These are phyloP conservation scores for Ctenodactylus gundi DNA, from an alignment of 2,113 vertebrate genomes.

Conservation along the genomic window DNA sequence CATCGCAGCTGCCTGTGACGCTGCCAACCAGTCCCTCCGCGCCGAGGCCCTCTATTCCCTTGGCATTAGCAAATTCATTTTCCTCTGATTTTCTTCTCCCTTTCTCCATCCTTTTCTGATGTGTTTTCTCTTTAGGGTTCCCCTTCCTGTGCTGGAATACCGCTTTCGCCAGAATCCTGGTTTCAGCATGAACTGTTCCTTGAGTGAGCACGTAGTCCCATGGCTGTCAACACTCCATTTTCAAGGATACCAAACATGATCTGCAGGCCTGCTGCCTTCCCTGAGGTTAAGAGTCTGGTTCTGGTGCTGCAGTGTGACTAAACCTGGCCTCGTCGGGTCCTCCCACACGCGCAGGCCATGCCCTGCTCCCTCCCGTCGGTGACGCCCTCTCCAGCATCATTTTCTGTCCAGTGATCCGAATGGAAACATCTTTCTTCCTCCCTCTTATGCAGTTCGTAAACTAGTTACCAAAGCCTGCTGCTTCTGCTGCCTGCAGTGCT, in stretches of 20 bases:
- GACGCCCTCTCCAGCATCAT: neutral
- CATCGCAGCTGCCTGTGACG: neutral
- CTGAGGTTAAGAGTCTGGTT: neutral
- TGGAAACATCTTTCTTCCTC: neutral
- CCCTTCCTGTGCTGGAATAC: neutral
- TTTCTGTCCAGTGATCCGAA: neutral
- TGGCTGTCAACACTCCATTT: neutral
- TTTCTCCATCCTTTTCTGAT: neutral
- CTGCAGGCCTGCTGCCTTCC: neutral
- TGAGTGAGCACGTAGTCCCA: neutral
- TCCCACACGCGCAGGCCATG: neutral
- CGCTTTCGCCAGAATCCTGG: neutral
- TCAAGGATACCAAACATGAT: neutral
- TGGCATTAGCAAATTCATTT: neutral
- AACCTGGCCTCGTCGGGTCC: neutral
- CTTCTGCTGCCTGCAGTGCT: neutral
- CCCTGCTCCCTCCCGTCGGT: neutral
- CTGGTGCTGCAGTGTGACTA: neutral
- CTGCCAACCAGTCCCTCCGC: neutral
- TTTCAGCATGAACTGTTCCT: neutral
- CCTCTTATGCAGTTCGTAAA: neutral
- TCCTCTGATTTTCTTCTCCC: neutral
- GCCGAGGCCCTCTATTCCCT: constrained; percentile 4
- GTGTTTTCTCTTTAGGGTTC: neutral
- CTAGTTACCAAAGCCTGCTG: neutral